Percentiles rank a stretch among this genome's conserved stretches.
These are phyloP conservation scores for Clusia tigrina DNA, from an alignment of 2,888 invertebrate genomes.

Conservation along the genomic window DNA sequence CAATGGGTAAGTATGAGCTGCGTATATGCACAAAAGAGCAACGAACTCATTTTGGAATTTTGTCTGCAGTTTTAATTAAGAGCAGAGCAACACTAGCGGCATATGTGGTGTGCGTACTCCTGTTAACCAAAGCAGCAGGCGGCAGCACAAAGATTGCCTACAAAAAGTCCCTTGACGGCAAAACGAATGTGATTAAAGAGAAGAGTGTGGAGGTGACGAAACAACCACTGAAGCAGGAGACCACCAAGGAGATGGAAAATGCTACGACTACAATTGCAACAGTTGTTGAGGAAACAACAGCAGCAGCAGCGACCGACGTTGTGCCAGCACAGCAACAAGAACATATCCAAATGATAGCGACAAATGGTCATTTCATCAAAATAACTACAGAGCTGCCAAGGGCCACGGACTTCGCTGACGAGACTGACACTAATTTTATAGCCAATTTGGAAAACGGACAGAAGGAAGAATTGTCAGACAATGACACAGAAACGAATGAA, in stretches of 20 bases:
- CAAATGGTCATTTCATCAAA: neutral
- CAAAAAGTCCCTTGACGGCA: slow-evolving; percentile 50
- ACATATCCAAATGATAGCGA: neutral
- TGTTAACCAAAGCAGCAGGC: slow-evolving; percentile 26
- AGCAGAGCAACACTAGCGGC: slow-evolving; percentile 20
- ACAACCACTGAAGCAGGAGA: neutral
- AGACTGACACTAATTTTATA: neutral
- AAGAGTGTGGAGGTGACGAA: slow-evolving; percentile 32
- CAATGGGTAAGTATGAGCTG: neutral
- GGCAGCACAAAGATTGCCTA: slow-evolving; percentile 45
- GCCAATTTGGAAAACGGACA: neutral
- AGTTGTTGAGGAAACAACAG: neutral
- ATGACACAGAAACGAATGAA: neutral
- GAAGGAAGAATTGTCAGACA: neutral
- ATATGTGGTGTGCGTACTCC: slow-evolving; percentile 26
- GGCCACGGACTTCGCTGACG: neutral
- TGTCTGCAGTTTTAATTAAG: slow-evolving; percentile 17
- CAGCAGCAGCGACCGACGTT: neutral
- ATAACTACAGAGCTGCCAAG: neutral
- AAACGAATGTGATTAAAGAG: slow-evolving; percentile 42
- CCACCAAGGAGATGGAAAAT: slow-evolving; percentile 19
- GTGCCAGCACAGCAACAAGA: neutral
- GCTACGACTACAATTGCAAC: slow-evolving; percentile 2
- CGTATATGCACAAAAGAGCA: neutral
- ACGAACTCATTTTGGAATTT: neutral